Base-by-base conservation (phyloP, 2,113 vertebrate species). In the Herpetotheres cachinnans region DNA sequence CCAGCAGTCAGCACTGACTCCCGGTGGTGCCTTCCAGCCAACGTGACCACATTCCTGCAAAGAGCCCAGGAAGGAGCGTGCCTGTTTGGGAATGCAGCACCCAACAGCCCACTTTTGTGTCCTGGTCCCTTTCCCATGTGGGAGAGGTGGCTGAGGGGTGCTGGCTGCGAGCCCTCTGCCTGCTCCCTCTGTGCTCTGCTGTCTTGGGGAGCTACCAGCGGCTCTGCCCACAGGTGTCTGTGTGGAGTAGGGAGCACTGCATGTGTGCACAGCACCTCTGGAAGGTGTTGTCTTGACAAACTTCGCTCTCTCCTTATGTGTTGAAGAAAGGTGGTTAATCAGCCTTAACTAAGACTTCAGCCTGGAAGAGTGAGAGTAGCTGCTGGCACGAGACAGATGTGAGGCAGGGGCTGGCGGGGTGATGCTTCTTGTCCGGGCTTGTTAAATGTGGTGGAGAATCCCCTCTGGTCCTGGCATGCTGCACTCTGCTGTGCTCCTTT, bases 251-350 rank as follows among this genome's bases (percentile, higher is more conserved):
- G 25, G 63, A 78, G 56, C 8, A 1, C 70, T 54, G 55, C 1
- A 0, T 1, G 3, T 2, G 6, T 1, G 1, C 47, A 24, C 3
- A 1, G 56, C 72, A 54, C 7, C 54, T 32, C 63, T 84, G 65
- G 34, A 6, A 5, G 11, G 42, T 36, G n/a, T 61, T 11, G 0
- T 27, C 62, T 29, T 36, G 16, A 30, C 42, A 36, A 7, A 7
- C 29, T 32, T 62, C 34, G 6, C 76, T 72, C 29, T 86, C 44
- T 77, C 29, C 62, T 71, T 20, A 1, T 0, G 6, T 6, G 7
- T 5, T 38, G 63, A 54, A 11, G 61, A 67, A 82, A 58, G 76
- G 62, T 62, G n/a, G 21, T 72, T 90, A 59, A 44, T 77, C 54
- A 61, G 76, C 71, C 65, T 89, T 82, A 80, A 16, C 4, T 70